A percentile compares a stretch with the other conserved stretches of the same genome.
Evolutionary conservation across 23 tunicate species (phyloP).

Genomic region (Clavelina lepadiformis): DNA sequence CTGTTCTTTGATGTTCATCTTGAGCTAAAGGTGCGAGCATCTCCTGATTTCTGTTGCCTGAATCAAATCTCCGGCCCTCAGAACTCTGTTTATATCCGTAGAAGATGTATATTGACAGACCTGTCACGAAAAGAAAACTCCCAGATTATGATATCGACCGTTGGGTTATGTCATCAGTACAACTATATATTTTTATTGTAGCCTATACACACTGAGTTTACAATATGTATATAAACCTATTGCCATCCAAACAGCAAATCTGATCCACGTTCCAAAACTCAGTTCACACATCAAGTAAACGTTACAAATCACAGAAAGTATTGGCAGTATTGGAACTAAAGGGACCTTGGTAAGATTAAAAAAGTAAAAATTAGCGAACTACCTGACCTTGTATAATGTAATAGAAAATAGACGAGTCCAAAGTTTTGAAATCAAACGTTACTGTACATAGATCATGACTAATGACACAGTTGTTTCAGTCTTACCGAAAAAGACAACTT

Average conservation of each 20-base stretch:
- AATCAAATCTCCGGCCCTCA: constrained; percentile 10
- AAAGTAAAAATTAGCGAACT: too few species aligned
- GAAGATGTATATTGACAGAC: constrained; percentile 7
- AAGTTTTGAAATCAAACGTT: too few species aligned
- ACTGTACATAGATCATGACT: background rate
- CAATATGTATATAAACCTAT: too few species aligned
- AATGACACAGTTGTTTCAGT: background rate
- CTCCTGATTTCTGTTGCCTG: too few species aligned
- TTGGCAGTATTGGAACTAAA: constrained; percentile 62
- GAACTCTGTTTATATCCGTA: constrained; percentile 23
- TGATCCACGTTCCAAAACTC: constrained; percentile 68
- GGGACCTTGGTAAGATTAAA: constrained; percentile 56
- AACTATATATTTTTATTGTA: too few species aligned
- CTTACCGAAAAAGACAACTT: constrained; percentile 53
- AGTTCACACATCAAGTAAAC: constrained; percentile 87
- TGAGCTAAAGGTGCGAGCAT: too few species aligned
- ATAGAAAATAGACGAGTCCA: too few species aligned
- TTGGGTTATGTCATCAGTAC: too few species aligned
- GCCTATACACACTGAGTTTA: too few species aligned
- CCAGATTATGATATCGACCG: too few species aligned
- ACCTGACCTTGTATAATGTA: too few species aligned
- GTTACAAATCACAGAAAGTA: constrained; percentile 52
- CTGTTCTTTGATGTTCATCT: too few species aligned
- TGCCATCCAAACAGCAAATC: constrained; percentile 81
- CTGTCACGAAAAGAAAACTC: background rate